Conservation (phyloP, 2,797 vertebrate species). For the Nannoperca australis region DNA sequence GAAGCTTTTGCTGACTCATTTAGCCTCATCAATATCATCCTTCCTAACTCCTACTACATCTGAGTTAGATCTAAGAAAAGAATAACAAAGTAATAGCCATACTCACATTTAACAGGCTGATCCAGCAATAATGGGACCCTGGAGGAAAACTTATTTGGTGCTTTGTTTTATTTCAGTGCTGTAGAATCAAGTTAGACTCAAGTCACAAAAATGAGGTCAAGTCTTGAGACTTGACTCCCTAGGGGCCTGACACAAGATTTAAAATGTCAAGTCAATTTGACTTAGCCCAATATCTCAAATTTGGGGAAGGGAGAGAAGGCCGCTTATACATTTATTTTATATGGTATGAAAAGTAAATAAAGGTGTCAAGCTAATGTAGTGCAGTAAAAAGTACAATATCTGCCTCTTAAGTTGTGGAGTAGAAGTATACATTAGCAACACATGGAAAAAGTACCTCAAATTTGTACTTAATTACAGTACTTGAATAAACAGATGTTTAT, state of each 20-base stretch:
- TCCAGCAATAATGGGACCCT: background rate
- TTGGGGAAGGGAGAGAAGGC: background rate
- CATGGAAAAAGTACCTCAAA: background rate
- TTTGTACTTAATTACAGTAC: too few relatives aligned
- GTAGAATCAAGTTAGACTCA: background rate
- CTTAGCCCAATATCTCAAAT: too few relatives aligned
- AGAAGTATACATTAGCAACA: background rate
- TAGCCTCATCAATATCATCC: conserved; percentile 16
- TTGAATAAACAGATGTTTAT: too few relatives aligned
- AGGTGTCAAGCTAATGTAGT: background rate
- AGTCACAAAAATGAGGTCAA: background rate
- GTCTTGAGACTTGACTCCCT: background rate
- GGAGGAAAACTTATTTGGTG: background rate
- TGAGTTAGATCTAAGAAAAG: conserved; percentile 20
- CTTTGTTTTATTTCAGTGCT: background rate
- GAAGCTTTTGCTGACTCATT: conserved; percentile 1
- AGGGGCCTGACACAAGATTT: too few relatives aligned
- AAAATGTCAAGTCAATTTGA: too few relatives aligned
- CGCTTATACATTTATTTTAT: too few relatives aligned
- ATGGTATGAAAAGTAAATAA: background rate
- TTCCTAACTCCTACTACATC: conserved; percentile 14
- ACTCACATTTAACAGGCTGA: background rate
- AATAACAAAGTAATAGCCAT: background rate
- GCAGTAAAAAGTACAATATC: background rate
- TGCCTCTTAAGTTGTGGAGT: background rate